Evolutionary conservation across 2,797 vertebrate genomes (phyloP).

Genomic region (Morus bassanus): DNA sequence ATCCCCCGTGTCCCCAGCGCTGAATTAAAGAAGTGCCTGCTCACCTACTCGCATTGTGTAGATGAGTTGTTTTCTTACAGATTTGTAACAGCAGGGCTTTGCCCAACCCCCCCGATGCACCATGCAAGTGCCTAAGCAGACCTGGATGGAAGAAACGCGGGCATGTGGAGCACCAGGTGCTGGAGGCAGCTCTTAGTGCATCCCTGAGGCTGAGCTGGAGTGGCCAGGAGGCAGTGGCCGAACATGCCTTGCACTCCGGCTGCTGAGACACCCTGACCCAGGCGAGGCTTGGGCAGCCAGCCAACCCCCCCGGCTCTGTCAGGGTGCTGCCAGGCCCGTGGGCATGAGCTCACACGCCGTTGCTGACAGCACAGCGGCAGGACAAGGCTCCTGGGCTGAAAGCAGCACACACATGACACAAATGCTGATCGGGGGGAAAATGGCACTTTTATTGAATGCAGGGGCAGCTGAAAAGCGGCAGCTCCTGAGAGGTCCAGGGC

Average conservation of each 20-base stretch:
- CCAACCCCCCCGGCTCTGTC: not conserved
- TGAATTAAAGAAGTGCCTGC: no score
- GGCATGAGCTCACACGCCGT: not conserved
- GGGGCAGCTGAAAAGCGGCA: not conserved
- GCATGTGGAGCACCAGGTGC: no score
- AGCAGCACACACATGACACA: no score
- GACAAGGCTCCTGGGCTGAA: not conserved
- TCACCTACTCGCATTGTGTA: no score
- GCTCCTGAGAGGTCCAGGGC: no score
- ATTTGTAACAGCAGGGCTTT: no score
- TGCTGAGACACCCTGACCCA: not conserved
- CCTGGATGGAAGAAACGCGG: no score
- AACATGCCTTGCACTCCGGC: not conserved
- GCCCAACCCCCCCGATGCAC: no score
- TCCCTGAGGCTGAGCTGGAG: not conserved
- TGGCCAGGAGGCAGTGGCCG: not conserved
- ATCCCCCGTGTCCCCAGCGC: no score
- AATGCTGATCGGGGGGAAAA: not conserved
- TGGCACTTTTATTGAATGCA: not conserved
- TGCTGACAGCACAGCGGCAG: not conserved
- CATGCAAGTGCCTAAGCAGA: no score
- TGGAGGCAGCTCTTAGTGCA: not conserved
- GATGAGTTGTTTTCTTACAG: no score
- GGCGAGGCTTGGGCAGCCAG: not conserved
- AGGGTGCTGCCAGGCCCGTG: not conserved